Evolutionary conservation across 2,113 vertebrate genomes (phyloP).

Genomic region (Motacilla alba): DNA sequence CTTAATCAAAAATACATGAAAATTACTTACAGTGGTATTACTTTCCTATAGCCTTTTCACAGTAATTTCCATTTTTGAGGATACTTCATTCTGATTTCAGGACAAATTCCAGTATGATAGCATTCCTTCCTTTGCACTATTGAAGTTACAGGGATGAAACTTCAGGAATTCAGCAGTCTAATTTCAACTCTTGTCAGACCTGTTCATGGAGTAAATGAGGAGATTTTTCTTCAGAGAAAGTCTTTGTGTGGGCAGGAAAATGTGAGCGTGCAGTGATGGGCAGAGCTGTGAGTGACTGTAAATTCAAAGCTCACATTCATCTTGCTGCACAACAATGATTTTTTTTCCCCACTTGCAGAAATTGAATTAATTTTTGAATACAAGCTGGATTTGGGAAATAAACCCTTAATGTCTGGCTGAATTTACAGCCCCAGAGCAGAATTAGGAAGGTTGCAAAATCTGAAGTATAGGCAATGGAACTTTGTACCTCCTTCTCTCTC

Average conservation of each 20-base stretch:
- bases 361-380: not conserved
- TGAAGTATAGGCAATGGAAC: not conserved
- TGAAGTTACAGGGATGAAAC: not conserved
- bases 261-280: fast-evolving
- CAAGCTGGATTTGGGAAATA: not conserved
- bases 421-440: not conserved
- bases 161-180: not conserved
- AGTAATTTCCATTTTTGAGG: not conserved
- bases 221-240: not conserved
- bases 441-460: not conserved
- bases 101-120: not conserved
- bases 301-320: not conserved
- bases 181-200: not conserved
- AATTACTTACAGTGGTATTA: not conserved
- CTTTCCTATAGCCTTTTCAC: not conserved
- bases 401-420: not conserved
- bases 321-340: not conserved
- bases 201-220: not conserved
- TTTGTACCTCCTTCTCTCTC: not conserved
- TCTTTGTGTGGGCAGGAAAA: not conserved
- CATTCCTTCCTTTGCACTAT: not conserved
- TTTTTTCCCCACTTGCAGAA: not conserved
- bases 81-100: not conserved
- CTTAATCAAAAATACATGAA: not conserved
- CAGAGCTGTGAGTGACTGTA: not conserved